Evolutionary conservation across 2,113 vertebrate species (phyloP), one percentile per base, ranked within the genome.

Genomic region (Polypterus senegalus): DNA sequence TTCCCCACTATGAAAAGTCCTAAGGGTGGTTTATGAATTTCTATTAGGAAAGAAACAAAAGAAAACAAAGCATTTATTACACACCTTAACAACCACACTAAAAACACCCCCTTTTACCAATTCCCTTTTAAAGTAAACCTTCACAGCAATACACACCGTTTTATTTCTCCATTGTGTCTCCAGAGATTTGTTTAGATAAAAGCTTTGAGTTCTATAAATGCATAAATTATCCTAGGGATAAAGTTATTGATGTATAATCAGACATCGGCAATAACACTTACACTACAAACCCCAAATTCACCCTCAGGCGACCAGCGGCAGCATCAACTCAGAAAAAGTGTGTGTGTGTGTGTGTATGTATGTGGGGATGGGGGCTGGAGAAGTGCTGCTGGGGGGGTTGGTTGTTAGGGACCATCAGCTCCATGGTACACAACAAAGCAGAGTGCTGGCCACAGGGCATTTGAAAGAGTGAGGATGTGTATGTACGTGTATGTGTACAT

Each of bases 181-280:
- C 5, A 54, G 74, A 65, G 74, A 72, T 77, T 83, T 63, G 68
- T 73, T 76, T 67, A 71, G 73, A 80, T 76, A 65, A 67, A 58
- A 74, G 76, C 76, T 75, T 78, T 81, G 71, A 76, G 74, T 77
- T 81, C 76, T 76, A 74, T 74, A 79, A 77, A 74, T 69, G 73
- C 79, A 81, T 81, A 81, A 76, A 79, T 83, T 80, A 77, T 76
- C 70, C 70, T 71, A 69, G 74, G 73, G 77, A 81, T 76, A 76
- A 78, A 78, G 70, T 72, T 78, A 78, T 77, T 75, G 78, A 82
- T 78, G 79, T 80, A 77, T 74, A 78, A 82, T 82, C 75, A 82
- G 74, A 81, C 67, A 80, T 63, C 62, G 73, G 65, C 69, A 70
- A 77, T 71, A 57, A 68, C 74, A 64, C 75, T 71, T 59, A 49